phyloP scores from a whole-genome alignment of 2,113 vertebrate genomes.

The Coreoperca whiteheadi region DNA sequence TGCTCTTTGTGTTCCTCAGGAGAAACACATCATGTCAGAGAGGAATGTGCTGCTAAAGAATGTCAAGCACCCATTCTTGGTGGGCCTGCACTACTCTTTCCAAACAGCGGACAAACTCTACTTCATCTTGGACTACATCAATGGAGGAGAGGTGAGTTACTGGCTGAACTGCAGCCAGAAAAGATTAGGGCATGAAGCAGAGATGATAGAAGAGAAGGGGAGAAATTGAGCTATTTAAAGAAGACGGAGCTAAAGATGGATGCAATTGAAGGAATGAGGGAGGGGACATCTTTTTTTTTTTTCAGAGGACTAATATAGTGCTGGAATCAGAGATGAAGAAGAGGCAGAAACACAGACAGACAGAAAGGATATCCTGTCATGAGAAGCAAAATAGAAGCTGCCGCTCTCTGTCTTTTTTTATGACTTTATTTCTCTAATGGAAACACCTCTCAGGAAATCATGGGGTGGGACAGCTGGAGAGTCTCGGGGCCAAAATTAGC shows the following conservation, averaged over 20 bases:
- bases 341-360: constrained; percentile 57
- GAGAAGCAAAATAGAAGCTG: constrained; percentile 57
- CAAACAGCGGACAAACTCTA: constrained; percentile 97
- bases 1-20: constrained; percentile 81
- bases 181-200: neutral
- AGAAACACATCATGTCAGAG: constrained; percentile 99
- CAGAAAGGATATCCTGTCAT: constrained; percentile 78
- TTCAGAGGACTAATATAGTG: constrained; percentile 2
- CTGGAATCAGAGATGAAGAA: constrained; percentile 35
- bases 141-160: constrained; percentile 95
- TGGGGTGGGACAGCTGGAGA: constrained; percentile 58
- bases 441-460: constrained; percentile 80
- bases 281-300: neutral
- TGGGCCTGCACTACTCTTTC: constrained; percentile 98
- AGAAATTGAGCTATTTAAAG: constrained; percentile 42
- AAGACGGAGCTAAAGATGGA: constrained; percentile 9
- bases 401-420: constrained; percentile 57
- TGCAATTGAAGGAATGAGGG: neutral
- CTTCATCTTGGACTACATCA: constrained; percentile 98
- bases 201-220: neutral
- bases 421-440: constrained; percentile 65
- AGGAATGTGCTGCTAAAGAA: constrained; percentile 97
- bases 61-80: constrained; percentile 97
- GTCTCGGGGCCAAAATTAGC: constrained; percentile 78
- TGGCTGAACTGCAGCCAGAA: neutral